Evolutionary conservation across 2,797 vertebrate species (phyloP).

Genomic region (Pseudomugil gertrudae): DNA sequence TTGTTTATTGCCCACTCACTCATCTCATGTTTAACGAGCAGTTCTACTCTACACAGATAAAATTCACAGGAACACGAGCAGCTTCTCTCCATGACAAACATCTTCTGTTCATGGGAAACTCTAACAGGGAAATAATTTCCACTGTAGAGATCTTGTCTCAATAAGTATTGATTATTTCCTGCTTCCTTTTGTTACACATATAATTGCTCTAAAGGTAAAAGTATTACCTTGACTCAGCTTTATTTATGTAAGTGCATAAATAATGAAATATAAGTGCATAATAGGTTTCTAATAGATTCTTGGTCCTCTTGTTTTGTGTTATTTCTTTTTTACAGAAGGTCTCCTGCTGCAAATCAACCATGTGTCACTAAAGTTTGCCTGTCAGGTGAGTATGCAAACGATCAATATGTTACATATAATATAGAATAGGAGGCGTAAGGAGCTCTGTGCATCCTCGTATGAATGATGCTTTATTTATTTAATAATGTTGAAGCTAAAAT

Average conservation of each 20-base stretch:
- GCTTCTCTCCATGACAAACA: not conserved
- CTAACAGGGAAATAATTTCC: not conserved
- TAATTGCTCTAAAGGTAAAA: too few species aligned
- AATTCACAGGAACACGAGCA: not conserved
- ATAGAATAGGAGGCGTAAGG: not conserved
- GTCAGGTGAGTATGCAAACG: constrained; percentile 84
- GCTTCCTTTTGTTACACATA: too few species aligned
- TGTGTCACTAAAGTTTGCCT: constrained; percentile 87
- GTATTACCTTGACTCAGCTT: too few species aligned
- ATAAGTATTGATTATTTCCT: not conserved
- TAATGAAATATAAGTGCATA: too few species aligned
- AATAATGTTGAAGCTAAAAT: too few species aligned
- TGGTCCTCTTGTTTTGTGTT: not conserved
- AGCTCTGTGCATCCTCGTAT: not conserved
- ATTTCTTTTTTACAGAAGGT: constrained; percentile 84
- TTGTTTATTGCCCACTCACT: not conserved
- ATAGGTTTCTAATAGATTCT: not conserved
- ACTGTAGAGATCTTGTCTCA: not conserved
- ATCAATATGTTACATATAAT: not conserved
- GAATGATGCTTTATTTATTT: too few species aligned
- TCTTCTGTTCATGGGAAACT: not conserved
- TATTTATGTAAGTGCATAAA: not conserved
- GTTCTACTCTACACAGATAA: not conserved
- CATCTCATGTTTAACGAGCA: too few species aligned
- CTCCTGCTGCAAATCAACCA: constrained; percentile 89